Percentiles rank a stretch among this genome's conserved stretches.
Conservation (phyloP, 2,797 vertebrate species). For the Enteromius paludinosus region DNA sequence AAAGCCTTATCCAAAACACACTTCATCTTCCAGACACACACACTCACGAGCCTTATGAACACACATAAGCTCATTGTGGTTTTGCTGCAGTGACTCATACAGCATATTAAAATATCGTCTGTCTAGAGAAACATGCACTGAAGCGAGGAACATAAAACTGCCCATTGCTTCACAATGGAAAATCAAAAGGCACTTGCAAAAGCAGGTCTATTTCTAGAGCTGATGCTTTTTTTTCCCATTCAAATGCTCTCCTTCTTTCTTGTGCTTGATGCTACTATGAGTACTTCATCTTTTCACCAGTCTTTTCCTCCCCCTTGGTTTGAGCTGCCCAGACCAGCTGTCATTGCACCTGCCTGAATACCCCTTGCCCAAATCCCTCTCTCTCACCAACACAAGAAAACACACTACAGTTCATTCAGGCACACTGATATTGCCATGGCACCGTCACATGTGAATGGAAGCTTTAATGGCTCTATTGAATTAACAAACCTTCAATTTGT, state of each 20-base stretch:
- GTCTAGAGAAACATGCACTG: slow-evolving; percentile 20
- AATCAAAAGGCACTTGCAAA: slow-evolving; percentile 13
- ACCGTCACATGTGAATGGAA: slow-evolving; percentile 44
- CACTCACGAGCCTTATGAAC: slow-evolving; percentile 43
- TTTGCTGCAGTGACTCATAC: slow-evolving; percentile 43
- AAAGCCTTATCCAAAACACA: slow-evolving; percentile 25
- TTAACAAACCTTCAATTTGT: slow-evolving; percentile 40
- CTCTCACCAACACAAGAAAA: slow-evolving; percentile 41
- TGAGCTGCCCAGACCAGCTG: slow-evolving; percentile 79
- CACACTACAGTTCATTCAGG: slow-evolving; percentile 57
- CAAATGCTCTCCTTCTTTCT: slow-evolving; percentile 10
- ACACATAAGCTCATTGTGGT: slow-evolving; percentile 22
- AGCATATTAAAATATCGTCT: slow-evolving; percentile 33
- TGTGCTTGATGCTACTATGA: slow-evolving; percentile 57
- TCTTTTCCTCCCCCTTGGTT: slow-evolving; percentile 67
- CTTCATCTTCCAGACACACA: slow-evolving; percentile 33
- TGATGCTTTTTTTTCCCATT: slow-evolving; percentile 1
- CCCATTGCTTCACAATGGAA: slow-evolving; percentile 30
- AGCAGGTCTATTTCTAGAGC: slow-evolving; percentile 10
- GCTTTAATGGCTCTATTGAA: slow-evolving; percentile 32
- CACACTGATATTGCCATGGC: slow-evolving; percentile 50
- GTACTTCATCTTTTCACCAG: slow-evolving; percentile 26
- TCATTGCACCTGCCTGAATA: slow-evolving; percentile 80
- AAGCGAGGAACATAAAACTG: slow-evolving; percentile 24
- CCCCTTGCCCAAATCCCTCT: slow-evolving; percentile 62